These are phyloP conservation scores for Agriopis leucophaearia DNA, from an alignment of 2,888 invertebrate species.

Conservation along the genomic window DNA sequence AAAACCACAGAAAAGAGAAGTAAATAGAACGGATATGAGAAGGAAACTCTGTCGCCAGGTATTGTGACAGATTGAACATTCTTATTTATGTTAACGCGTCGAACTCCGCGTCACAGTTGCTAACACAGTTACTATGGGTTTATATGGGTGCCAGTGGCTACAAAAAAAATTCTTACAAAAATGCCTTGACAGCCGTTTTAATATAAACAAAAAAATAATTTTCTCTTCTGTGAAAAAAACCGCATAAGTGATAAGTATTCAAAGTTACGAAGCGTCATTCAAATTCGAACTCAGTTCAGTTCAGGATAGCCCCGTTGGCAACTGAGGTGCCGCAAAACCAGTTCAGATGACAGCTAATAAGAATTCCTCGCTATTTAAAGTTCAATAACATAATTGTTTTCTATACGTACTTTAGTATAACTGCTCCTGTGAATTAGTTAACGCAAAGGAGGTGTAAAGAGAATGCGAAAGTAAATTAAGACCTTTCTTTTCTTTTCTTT, in stretches of 20 bases:
- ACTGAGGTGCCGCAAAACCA: constrained; percentile 62
- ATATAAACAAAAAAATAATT: no score
- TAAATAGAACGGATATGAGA: no score
- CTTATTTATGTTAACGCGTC: no score
- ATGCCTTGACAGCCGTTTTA: no score
- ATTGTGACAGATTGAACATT: no score
- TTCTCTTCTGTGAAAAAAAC: no score
- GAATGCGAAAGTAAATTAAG: constrained; percentile 35
- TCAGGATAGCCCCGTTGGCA: constrained; percentile 42
- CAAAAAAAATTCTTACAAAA: no score
- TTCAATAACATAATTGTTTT: constrained; percentile 54
- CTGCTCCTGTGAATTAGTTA: constrained; percentile 16
- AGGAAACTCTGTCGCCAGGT: no score
- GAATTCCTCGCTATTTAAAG: constrained; percentile 61
- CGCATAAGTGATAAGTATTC: constrained; percentile 17
- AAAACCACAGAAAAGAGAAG: no score
- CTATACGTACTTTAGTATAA: constrained; percentile 30
- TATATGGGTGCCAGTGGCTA: no score
- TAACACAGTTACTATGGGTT: no score
- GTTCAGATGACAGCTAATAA: constrained; percentile 64
- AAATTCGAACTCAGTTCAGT: neutral
- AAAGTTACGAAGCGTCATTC: constrained; percentile 22
- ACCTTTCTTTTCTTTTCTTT: constrained; percentile 27
- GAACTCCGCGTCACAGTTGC: no score
- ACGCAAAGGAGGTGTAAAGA: constrained; percentile 28